These are phyloP conservation scores for Dryadula phaetusa DNA, from an alignment of 2,888 invertebrate genomes.

Conservation along the genomic window DNA sequence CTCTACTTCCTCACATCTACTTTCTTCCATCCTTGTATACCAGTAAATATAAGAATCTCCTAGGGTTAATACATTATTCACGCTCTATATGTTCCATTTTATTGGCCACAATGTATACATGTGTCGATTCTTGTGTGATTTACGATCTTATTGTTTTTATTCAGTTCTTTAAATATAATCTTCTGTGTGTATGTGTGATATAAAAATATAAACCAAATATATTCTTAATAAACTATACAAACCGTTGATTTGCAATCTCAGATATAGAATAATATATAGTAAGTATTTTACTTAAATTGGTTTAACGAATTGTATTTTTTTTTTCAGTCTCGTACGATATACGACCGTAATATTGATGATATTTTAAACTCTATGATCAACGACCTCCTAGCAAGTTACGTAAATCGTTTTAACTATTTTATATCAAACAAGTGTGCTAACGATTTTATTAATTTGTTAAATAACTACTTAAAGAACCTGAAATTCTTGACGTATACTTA, in stretches of 20 bases:
- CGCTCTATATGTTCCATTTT: slow-evolving; percentile 37
- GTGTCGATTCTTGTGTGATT: slow-evolving; percentile 36
- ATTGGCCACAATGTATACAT: slow-evolving; percentile 33
- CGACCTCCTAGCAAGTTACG: slow-evolving; percentile 60
- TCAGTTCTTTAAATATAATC: slow-evolving; percentile 5
- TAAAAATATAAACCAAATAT: too few species aligned
- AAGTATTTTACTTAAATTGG: too few species aligned
- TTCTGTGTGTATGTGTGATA: too few species aligned
- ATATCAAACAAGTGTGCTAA: slow-evolving; percentile 49
- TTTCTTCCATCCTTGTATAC: neutral
- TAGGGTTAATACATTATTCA: slow-evolving; percentile 30
- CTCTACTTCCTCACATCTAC: too few species aligned
- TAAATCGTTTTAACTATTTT: slow-evolving; percentile 59
- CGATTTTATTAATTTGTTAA: slow-evolving; percentile 49
- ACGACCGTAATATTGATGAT: slow-evolving; percentile 65
- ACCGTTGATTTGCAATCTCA: neutral
- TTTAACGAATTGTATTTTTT: neutral
- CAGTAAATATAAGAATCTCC: neutral
- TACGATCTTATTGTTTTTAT: slow-evolving; percentile 42
- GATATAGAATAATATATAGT: too few species aligned
- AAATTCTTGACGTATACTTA: slow-evolving; percentile 54
- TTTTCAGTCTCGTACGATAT: slow-evolving; percentile 61
- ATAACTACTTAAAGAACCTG: slow-evolving; percentile 52
- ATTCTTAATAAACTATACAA: too few species aligned
- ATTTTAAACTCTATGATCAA: slow-evolving; percentile 61